Evolutionary conservation across 2,113 vertebrate species (phyloP), one percentile per base, ranked within the genome.

Genomic region (Hucho hucho): DNA sequence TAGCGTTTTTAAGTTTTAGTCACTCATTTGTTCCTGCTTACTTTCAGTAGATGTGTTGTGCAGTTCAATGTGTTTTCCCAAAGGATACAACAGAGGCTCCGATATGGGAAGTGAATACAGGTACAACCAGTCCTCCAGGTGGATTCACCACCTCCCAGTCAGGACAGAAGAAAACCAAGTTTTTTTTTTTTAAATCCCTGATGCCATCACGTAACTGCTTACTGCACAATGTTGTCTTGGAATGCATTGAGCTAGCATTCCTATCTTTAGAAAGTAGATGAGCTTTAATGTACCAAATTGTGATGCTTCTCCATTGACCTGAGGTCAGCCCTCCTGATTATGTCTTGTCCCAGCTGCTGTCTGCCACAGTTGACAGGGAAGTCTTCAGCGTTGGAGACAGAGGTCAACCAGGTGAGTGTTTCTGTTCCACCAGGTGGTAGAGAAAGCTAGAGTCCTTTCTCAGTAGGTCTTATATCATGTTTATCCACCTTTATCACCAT

Each of bases 341-440:
- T 84, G 95, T 95, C 3, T 94, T 96, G 84, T 96, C 96, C 12
- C 96, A 97, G 87, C 89, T 98, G 76, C 91, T 95, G 63, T 92
- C 93, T 0, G 93, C 95, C 2, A 81, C 86, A 24, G 84, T 90
- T 59, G 79, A 79, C 0, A 90, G 87, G 4, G 94, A 93, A 49
- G 58, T 80, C 0, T 97, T 96, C 86, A 86, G 77, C 0, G 84
- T 97, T 79, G 79, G 84, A 18, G 89, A 91, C 1, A 81, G 94
- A 96, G 67, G 90, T 96, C 76, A 88, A 92, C 46, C 96, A 96
- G 93, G 96, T 97, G 79, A 7, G 28, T 43, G 4, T 68, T 18
- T 32, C 13, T 43, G 37, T 43, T 43, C 37, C 7, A 9, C 7
- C 37, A 43, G 37, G 37, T 11, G 2, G n/a, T n/a, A 24, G 59